phyloP scores from a whole-genome alignment of 2,113 vertebrate genomes.

The Tonatia bakeri region DNA sequence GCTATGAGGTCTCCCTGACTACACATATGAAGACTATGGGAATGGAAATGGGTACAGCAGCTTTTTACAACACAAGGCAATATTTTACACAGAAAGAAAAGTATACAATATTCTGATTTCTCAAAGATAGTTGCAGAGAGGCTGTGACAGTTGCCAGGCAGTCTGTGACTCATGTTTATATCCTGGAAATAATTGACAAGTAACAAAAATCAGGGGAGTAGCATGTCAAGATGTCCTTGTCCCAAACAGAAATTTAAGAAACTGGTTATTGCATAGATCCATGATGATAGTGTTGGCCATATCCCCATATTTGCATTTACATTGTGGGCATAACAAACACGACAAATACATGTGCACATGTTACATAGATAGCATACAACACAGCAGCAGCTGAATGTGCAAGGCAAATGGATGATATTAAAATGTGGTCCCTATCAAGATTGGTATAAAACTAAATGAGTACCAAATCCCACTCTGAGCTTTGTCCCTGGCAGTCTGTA shows the following conservation, averaged over 20 bases:
- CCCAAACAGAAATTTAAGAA: neutral
- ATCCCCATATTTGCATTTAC: neutral
- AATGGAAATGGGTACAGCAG: neutral
- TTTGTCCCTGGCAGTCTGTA: neutral
- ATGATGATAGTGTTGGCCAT: neutral
- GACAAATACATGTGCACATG: neutral
- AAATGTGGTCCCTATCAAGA: neutral
- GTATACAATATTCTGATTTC: neutral
- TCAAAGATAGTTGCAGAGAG: neutral
- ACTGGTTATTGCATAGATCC: neutral
- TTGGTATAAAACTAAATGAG: neutral
- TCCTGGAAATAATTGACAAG: neutral
- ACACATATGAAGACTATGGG: neutral
- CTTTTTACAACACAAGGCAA: neutral
- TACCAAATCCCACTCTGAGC: neutral
- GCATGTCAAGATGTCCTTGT: neutral
- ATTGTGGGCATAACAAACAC: neutral
- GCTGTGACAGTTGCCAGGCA: neutral
- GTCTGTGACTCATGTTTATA: neutral
- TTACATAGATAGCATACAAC: neutral
- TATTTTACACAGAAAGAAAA: neutral
- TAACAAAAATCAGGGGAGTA: neutral
- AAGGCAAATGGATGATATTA: neutral
- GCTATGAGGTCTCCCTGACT: neutral
- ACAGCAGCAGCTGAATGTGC: neutral